A percentile compares a stretch with the other conserved stretches of the same genome.
phyloP scores from a whole-genome alignment of 2,113 vertebrate genomes.

The Pelvicachromis taeniatus region DNA sequence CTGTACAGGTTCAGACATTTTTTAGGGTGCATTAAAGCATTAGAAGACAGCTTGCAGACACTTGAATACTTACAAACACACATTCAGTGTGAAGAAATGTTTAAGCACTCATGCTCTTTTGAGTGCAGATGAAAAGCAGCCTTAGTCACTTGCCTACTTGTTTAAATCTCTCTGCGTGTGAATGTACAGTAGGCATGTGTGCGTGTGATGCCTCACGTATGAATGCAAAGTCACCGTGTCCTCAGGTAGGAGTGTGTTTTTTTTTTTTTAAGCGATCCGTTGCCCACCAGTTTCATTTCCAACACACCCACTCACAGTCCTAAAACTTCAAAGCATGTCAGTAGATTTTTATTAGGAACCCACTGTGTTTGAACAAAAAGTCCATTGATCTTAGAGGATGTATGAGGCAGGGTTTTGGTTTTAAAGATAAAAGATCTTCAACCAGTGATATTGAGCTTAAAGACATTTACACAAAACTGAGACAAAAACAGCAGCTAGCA shows the following conservation, averaged over 20 bases:
- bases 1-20: not conserved
- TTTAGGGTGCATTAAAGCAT: not conserved
- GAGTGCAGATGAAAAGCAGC: not conserved
- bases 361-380: not conserved
- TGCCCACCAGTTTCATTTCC: slow-evolving; percentile 42
- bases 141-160: slow-evolving; percentile 9
- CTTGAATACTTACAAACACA: not conserved
- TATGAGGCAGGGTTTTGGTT: not conserved
- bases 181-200: not conserved
- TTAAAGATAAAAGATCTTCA: not conserved
- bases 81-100: not conserved
- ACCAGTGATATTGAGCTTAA: not conserved
- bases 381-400: not conserved
- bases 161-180: not conserved
- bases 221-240: slow-evolving; percentile 12
- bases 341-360: not conserved
- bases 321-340: slow-evolving; percentile 10
- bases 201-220: not conserved
- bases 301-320: slow-evolving; percentile 14
- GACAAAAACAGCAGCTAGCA: not conserved
- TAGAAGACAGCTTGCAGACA: not conserved
- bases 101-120: not conserved
- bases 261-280: slow-evolving; percentile 2
- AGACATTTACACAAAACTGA: not conserved
- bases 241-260: slow-evolving; percentile 40